Conservation (phyloP, 2,888 invertebrate genomes). For the Sesia apiformis region DNA sequence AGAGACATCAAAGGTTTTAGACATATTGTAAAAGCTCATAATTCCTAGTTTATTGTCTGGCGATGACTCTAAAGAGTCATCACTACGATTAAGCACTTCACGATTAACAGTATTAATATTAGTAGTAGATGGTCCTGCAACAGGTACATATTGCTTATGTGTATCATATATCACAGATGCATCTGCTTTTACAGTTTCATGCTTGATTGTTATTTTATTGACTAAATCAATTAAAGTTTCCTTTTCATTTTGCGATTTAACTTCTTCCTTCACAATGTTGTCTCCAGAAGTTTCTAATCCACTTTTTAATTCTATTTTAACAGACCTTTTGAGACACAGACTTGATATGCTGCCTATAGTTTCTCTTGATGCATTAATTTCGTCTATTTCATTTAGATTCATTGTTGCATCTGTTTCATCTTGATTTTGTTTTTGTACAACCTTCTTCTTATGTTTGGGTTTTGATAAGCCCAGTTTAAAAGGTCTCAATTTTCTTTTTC, state of each 20-base stretch:
- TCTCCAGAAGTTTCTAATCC: conserved; percentile 16
- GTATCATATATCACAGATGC: conserved; percentile 42
- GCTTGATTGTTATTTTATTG: conserved; percentile 22
- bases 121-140: conserved; percentile 46
- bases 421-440: background rate
- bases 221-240: conserved; percentile 30
- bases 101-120: conserved; percentile 11
- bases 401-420: conserved; percentile 11
- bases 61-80: conserved; percentile 32
- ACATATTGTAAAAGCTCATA: conserved; percentile 54
- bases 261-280: conserved; percentile 8
- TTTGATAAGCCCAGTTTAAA: conserved; percentile 57
- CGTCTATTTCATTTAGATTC: conserved; percentile 28
- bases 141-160: conserved; percentile 39
- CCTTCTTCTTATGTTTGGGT: conserved; percentile 41
- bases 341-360: conserved; percentile 40
- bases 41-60: conserved; percentile 44
- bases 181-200: conserved; percentile 13
- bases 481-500: conserved; percentile 61
- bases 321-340: conserved; percentile 28
- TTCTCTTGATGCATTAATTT: conserved; percentile 52
- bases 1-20: conserved; percentile 51
- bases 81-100: conserved; percentile 3
- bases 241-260: conserved; percentile 13
- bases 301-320: conserved; percentile 28